phyloP scores from a whole-genome alignment of 1,140 invertebrate genomes.

The Phortica variegata region DNA sequence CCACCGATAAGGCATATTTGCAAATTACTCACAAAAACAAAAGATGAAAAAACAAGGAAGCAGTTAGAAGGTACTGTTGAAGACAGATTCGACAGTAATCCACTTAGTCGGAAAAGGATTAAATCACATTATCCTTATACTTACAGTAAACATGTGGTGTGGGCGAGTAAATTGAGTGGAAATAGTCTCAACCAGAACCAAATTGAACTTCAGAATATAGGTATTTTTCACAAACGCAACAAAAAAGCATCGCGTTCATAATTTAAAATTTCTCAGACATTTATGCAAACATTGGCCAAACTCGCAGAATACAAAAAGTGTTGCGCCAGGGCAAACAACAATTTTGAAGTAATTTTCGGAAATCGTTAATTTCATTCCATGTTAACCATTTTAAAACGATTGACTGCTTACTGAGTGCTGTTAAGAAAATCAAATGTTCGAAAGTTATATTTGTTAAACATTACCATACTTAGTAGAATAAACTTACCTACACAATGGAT shows the following conservation, averaged over 20 bases:
- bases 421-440: too few species aligned
- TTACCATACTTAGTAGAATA: too few species aligned
- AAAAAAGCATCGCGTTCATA: background rate
- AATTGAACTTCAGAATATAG: conserved; percentile 14
- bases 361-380: too few species aligned
- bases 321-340: too few species aligned
- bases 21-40: conserved; percentile 30
- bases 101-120: conserved; percentile 45
- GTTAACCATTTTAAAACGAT: too few species aligned
- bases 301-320: conserved; percentile 8
- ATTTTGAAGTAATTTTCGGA: too few species aligned
- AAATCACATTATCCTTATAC: conserved; percentile 52
- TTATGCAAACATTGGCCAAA: conserved; percentile 1
- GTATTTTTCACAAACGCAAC: background rate
- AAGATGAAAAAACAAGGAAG: too few species aligned
- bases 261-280: conserved; percentile 4
- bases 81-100: conserved; percentile 8
- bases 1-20: conserved; percentile 24
- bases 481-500: too few species aligned
- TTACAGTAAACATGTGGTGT: conserved; percentile 46
- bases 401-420: too few species aligned
- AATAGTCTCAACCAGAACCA: too few species aligned
- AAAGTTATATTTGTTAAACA: too few species aligned
- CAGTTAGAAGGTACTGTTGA: background rate
- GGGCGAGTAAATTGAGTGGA: conserved; percentile 3